phyloP scores from a whole-genome alignment of 2,888 invertebrate species.

The Elgonia sp. region DNA sequence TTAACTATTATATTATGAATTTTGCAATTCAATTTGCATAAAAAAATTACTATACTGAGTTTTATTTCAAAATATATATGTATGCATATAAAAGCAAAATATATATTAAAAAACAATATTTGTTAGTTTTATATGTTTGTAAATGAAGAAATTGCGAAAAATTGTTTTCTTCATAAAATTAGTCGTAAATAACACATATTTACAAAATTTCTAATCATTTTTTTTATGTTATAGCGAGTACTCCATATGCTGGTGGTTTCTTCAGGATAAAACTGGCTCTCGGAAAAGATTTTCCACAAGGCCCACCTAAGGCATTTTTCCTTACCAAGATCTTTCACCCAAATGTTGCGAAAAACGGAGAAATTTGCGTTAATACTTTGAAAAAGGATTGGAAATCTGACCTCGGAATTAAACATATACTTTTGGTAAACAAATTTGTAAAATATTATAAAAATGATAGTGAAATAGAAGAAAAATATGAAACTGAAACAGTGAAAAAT shows the following conservation, averaged over 20 bases:
- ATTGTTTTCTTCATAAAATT: too few relatives aligned
- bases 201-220: too few relatives aligned
- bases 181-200: neutral
- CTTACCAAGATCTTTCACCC: constrained; percentile 98
- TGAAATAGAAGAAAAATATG: too few relatives aligned
- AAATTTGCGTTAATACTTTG: constrained; percentile 98
- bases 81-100: too few relatives aligned
- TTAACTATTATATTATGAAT: too few relatives aligned
- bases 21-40: too few relatives aligned
- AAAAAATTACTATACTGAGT: too few relatives aligned
- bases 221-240: constrained; percentile 90
- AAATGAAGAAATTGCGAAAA: too few relatives aligned
- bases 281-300: constrained; percentile 96
- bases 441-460: neutral
- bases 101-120: too few relatives aligned
- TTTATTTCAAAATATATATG: too few relatives aligned
- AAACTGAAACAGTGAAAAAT: too few relatives aligned
- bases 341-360: constrained; percentile 97
- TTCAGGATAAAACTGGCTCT: constrained; percentile 96
- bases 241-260: constrained; percentile 95
- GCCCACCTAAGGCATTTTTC: constrained; percentile 97
- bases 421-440: constrained; percentile 89
- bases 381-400: constrained; percentile 99
- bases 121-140: too few relatives aligned
- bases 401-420: constrained; percentile 97